Base-by-base conservation (phyloP, 2,113 vertebrate genomes). In the Alethe castanea region DNA sequence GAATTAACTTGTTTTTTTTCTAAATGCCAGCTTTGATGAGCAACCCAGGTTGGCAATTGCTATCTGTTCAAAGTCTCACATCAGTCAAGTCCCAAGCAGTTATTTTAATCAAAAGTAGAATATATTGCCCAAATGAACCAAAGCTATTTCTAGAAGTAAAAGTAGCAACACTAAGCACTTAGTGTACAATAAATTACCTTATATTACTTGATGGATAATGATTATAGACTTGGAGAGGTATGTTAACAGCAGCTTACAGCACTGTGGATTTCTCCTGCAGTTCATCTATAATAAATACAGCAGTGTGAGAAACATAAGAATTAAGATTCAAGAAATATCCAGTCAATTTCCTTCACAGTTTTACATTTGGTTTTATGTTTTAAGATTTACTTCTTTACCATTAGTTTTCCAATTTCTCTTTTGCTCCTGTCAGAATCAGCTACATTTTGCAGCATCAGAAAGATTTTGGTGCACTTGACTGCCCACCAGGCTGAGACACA, bases 51-150 rank as follows among this genome's bases (percentile, higher is more conserved):
- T 96, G 52, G 61, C 80, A 96, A 92, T 94, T 94, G 53, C 53
- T 90, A 40, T 70, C 71, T 94, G 74, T 73, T 88, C 62, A 53
- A 86, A 85, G 54, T 89, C 80, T 89, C n/a, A 48, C 48, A 78
- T 92, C 90, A 93, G 71, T 92, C 71, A 76, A 36, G 66, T 94
- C 76, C 79, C 38, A 92, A 94, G 74, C 88, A 94, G 88, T 96
- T 97, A 96, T 88, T 97, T 97, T 81, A 84, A 95, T 83, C 83
- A 94, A 73, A 97, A 95, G 57, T 72, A 88, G 60, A 95, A 95
- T 83, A 64, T 78, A 86, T 97, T 96, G 90, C 84, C 62, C 16
- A 53, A 95, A 96, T 95, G 95, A 96, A 52, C 62, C 61, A 87
- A 95, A 94, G 77, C 60, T 80, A 94, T 92, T 97, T 96, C 86